phyloP scores from a whole-genome alignment of 2,888 invertebrate species.

The Hydraecia micacea region DNA sequence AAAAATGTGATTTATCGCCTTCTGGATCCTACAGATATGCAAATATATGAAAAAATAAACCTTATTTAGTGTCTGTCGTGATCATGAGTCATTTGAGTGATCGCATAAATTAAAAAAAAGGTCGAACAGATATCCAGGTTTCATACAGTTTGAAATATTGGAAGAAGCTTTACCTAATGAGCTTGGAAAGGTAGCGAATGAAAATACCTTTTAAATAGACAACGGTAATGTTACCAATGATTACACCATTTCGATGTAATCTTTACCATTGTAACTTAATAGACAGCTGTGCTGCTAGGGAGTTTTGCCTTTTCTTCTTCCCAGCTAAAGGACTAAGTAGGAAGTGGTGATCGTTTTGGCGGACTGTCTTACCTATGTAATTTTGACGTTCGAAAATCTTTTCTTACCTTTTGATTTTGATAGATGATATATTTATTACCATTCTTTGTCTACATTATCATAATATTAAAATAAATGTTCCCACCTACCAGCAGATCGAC shows the following conservation, averaged over 20 bases:
- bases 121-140: not conserved
- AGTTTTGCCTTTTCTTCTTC: not conserved
- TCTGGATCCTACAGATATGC: constrained; percentile 33
- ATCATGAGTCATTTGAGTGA: constrained; percentile 9
- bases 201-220: not conserved
- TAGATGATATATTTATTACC: not conserved
- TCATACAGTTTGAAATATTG: not conserved
- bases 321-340: not conserved
- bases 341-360: not conserved
- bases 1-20: constrained; percentile 45
- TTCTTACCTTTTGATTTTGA: not conserved
- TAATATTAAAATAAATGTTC: not conserved
- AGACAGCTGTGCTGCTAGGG: not conserved
- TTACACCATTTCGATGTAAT: not conserved
- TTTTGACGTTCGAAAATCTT: not conserved
- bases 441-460: not conserved
- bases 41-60: constrained; percentile 37
- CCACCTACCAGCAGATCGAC: not conserved
- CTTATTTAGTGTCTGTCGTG: constrained; percentile 23
- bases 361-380: not conserved
- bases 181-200: not conserved
- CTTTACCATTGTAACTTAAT: not conserved
- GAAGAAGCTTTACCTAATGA: not conserved
- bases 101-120: not conserved
- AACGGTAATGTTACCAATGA: not conserved